These are phyloP conservation scores for Austrofundulus limnaeus DNA, from an alignment of 2,113 vertebrate genomes.

Conservation along the genomic window DNA sequence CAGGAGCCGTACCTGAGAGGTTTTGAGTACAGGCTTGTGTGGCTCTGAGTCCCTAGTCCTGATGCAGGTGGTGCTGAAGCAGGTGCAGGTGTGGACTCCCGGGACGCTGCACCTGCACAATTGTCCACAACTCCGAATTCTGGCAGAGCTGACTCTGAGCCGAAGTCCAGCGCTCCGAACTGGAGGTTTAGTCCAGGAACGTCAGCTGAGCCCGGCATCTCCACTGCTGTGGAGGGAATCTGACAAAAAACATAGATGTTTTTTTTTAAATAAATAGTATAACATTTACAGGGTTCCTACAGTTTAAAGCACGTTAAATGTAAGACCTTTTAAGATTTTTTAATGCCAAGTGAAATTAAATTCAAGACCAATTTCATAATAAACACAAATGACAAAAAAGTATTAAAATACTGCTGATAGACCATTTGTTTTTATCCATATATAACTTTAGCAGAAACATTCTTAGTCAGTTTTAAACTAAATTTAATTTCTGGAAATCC, in stretches of 20 bases:
- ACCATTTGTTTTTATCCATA: no score
- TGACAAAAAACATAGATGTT: constrained; percentile 46
- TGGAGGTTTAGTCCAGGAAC: constrained; percentile 92
- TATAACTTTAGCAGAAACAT: no score
- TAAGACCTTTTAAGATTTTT: no score
- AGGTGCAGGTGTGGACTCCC: constrained; percentile 64
- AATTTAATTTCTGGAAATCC: no score
- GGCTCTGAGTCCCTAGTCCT: constrained; percentile 72
- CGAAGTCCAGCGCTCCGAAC: constrained; percentile 95
- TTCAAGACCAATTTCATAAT: no score
- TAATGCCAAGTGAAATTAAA: no score
- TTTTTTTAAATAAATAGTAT: no score
- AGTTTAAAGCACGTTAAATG: no score
- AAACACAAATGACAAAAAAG: no score
- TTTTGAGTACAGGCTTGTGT: constrained; percentile 89
- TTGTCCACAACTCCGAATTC: constrained; percentile 85
- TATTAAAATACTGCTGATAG: no score
- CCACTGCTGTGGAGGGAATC: constrained; percentile 93
- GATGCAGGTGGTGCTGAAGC: constrained; percentile 32
- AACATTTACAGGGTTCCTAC: no score
- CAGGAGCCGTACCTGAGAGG: constrained; percentile 80
- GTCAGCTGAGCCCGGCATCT: constrained; percentile 94
- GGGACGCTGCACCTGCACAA: constrained; percentile 77
- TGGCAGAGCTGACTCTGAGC: constrained; percentile 86
- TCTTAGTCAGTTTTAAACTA: no score